Evolutionary conservation across 2,113 vertebrate species (phyloP), one percentile per base, ranked within the genome.

Genomic region (Aegithalos caudatus): DNA sequence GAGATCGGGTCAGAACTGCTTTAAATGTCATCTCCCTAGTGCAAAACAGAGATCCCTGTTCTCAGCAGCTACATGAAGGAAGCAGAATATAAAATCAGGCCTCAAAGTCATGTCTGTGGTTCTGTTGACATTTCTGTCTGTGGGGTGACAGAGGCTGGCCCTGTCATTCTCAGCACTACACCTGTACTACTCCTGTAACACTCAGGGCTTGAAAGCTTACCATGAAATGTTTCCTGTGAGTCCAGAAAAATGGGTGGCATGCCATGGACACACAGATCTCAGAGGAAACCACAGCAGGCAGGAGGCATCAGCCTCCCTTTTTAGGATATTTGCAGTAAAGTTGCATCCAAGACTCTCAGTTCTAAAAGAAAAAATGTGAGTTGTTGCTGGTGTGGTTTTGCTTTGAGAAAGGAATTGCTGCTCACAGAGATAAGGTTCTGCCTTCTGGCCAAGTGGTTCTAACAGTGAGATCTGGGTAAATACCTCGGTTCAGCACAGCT

Each of bases 1-100:
- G 82, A 90, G 93, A 77, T 78, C 37, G 13, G 97, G 95, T 96
- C 94, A 96, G 72, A 96, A 95, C 82, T 94, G 77, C 84, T 81
- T 86, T 71, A 96, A 96, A 81, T 94, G 90, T 94, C 94, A 94
- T 73, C 88, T 95, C 85, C 69, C 94, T 60, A 22, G 88, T 92
- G 72, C 81, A 96, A 96, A 95, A 93, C 95, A 94, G 91, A 96
- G 65, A 92, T 80, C 83, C 77, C 76, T 89, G 64, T 94, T 95
- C 96, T 81, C 45, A 78, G 73, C 51, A 89, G 87, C 61, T 95
- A 93, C 89, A 76, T 40, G 86, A 89, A 90, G 78, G 79, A 48
- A 93, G 66, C 56, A 86, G 92, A 92, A 94, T 93, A 93, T 94
- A 50, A 96, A 92, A 93, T 60, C 45, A 90, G 81, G 67, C 82